A percentile compares a stretch with the other conserved stretches of the same genome.
phyloP scores from a whole-genome alignment of 2,113 vertebrate species.

The Cyanistes caeruleus region DNA sequence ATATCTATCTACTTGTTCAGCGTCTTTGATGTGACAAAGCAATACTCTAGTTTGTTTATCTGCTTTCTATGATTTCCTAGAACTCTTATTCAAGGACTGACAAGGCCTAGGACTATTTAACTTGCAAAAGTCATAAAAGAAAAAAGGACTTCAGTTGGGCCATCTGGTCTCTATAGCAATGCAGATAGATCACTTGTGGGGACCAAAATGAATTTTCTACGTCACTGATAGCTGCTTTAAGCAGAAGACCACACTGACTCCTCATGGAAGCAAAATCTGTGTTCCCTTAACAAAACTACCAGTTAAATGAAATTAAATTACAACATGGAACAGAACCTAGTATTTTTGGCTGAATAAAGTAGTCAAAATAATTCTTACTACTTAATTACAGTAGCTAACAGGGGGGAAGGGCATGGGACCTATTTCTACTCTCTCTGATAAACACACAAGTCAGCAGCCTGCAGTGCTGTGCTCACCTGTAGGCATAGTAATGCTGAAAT shows the following conservation, averaged over 20 bases:
- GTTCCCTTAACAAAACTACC: background rate
- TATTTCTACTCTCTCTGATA: background rate
- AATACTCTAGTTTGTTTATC: background rate
- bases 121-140: background rate
- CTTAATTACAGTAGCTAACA: background rate
- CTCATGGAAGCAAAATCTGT: background rate
- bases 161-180: background rate
- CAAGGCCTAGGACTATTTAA: background rate
- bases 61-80: background rate
- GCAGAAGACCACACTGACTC: background rate
- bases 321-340: background rate
- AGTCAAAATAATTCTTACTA: background rate
- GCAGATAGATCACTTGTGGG: background rate
- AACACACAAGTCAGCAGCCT: background rate
- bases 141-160: background rate
- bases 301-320: background rate
- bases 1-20: background rate
- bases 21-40: background rate
- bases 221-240: background rate
- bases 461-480: background rate
- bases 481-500: background rate
- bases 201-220: background rate
- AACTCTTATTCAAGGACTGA: background rate
- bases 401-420: background rate
- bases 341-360: background rate